Evolutionary conservation across 2,113 vertebrate species (phyloP).

Genomic region (Labeo catla): DNA sequence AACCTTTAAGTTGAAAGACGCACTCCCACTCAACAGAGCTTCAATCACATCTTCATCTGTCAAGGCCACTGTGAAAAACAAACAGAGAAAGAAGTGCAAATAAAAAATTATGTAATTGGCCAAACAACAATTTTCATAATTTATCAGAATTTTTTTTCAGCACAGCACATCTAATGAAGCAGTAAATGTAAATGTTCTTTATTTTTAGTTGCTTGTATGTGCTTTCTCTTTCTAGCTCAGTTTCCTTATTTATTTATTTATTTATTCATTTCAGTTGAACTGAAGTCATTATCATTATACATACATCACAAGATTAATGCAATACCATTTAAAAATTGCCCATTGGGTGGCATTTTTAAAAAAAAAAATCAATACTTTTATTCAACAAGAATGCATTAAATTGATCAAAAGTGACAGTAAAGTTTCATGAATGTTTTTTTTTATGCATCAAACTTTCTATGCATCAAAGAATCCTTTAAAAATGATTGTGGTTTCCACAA

Average conservation of each 20-base stretch:
- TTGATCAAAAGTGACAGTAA: not conserved
- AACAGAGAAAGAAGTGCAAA: not conserved
- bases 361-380: not conserved
- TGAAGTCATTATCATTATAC: not conserved
- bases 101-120: not conserved
- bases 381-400: not conserved
- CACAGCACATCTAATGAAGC: not conserved
- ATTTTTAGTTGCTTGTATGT: not conserved
- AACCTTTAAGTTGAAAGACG: constrained; percentile 20
- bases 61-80: not conserved
- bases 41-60: not conserved
- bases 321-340: not conserved
- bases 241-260: not conserved
- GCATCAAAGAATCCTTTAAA: not conserved
- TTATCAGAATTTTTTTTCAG: not conserved
- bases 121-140: not conserved
- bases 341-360: no score
- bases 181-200: not conserved
- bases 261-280: not conserved
- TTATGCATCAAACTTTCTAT: not conserved
- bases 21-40: constrained; percentile 28
- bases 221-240: not conserved
- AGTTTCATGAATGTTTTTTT: not conserved
- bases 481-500: not conserved
- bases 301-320: not conserved